phyloP scores from a whole-genome alignment of 2,888 invertebrate genomes.

The Nematopogon swammerdamellus region DNA sequence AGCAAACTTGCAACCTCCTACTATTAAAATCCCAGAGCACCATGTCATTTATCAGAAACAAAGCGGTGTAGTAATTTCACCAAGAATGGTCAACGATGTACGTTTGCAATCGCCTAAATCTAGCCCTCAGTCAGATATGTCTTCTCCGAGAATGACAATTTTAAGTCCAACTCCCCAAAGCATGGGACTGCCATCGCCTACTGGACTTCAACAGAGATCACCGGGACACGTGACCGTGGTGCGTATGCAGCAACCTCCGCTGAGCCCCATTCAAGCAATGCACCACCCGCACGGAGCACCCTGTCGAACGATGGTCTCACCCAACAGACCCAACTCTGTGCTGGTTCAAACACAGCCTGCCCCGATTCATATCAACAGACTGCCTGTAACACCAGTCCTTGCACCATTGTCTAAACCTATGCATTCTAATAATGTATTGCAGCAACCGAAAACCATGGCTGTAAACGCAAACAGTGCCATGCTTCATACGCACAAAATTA shows the following conservation, averaged over 20 bases:
- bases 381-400: conserved; percentile 58
- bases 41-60: conserved; percentile 46
- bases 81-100: conserved; percentile 34
- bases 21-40: conserved; percentile 62
- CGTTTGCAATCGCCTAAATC: conserved; percentile 42
- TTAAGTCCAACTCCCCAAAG: conserved; percentile 35
- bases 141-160: conserved; percentile 40
- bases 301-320: conserved; percentile 37
- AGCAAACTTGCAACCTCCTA: conserved; percentile 59
- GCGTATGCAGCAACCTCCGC: conserved; percentile 47
- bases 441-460: conserved; percentile 30
- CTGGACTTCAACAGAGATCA: conserved; percentile 35
- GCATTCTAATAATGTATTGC: conserved; percentile 41
- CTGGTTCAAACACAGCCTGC: conserved; percentile 44
- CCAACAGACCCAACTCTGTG: conserved; percentile 42
- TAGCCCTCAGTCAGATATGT: conserved; percentile 31
- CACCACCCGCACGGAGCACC: conserved; percentile 32
- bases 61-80: conserved; percentile 44
- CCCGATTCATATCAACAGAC: conserved; percentile 47
- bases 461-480: conserved; percentile 21
- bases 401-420: conserved; percentile 56
- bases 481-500: conserved; percentile 36
- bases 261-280: conserved; percentile 42
- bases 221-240: conserved; percentile 50
- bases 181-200: conserved; percentile 35